A percentile compares a stretch with the other conserved stretches of the same genome.
These are phyloP conservation scores for Amaurobius ferox DNA, from an alignment of 2,888 invertebrate species.

Conservation along the genomic window DNA sequence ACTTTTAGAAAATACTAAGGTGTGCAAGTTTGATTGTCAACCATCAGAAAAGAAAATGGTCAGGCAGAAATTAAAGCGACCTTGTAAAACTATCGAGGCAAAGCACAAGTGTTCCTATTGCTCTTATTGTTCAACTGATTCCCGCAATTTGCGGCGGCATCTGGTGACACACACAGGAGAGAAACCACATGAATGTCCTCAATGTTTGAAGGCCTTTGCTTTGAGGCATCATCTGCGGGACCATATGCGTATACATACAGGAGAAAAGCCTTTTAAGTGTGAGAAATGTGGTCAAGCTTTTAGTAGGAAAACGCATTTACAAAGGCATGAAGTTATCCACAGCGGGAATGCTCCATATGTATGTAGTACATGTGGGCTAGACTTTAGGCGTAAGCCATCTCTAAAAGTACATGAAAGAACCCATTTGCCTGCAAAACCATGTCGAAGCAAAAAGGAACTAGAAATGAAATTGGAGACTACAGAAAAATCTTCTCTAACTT, in stretches of 20 bases:
- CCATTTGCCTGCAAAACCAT: too few species aligned
- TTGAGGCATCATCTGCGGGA: background rate
- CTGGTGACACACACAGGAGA: background rate
- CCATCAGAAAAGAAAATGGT: too few species aligned
- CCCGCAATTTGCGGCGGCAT: background rate
- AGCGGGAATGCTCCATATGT: background rate
- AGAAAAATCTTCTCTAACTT: too few species aligned
- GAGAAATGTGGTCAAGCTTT: background rate
- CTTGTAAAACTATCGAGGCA: too few species aligned
- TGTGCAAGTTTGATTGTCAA: too few species aligned
- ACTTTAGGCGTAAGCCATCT: too few species aligned
- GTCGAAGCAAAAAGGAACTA: too few species aligned
- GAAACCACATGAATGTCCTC: background rate
- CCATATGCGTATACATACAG: background rate
- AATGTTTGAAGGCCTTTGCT: background rate
- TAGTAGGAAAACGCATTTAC: background rate
- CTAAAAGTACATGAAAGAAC: too few species aligned
- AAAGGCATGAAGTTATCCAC: background rate
- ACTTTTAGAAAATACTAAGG: too few species aligned
- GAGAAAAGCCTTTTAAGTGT: slow-evolving; percentile 5
- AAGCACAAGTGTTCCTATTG: background rate
- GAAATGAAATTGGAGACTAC: too few species aligned
- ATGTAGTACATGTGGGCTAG: background rate
- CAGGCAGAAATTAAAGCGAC: too few species aligned
- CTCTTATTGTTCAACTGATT: background rate